Conservation (phyloP, 1,140 invertebrate genomes). For the Drosophila saltans region DNA sequence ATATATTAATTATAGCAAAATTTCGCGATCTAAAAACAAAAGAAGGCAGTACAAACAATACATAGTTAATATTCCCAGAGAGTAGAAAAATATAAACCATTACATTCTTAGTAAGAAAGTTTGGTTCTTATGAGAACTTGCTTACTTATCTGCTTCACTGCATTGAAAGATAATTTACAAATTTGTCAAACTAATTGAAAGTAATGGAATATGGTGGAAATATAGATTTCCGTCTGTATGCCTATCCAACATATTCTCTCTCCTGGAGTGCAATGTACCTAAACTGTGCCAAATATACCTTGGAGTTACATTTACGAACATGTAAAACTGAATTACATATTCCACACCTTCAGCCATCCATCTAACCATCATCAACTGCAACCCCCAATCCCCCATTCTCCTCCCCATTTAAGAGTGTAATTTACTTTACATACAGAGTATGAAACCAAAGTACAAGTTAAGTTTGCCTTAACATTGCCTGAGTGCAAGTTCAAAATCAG, state of each 20-base stretch:
- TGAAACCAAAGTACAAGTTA: slow-evolving; percentile 24
- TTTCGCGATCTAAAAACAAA: neutral
- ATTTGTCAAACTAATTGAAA: no score
- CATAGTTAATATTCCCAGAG: no score
- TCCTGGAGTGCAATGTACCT: slow-evolving; percentile 39
- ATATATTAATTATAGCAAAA: neutral
- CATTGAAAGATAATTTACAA: no score
- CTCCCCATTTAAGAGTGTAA: slow-evolving; percentile 30
- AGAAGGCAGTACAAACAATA: neutral
- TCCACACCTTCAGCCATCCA: slow-evolving; percentile 14
- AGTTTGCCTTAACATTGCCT: slow-evolving; percentile 36
- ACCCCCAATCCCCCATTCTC: slow-evolving; percentile 4
- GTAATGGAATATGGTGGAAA: no score
- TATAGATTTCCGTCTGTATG: neutral
- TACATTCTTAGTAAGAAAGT: neutral
- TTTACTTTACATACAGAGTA: slow-evolving; percentile 43
- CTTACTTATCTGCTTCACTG: no score
- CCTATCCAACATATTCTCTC: neutral
- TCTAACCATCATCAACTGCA: neutral
- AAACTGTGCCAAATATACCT: slow-evolving; percentile 41
- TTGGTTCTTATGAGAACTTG: no score
- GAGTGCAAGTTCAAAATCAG: slow-evolving; percentile 53
- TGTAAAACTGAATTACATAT: slow-evolving; percentile 51
- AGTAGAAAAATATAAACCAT: no score
- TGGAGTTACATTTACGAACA: slow-evolving; percentile 37